phyloP scores from a whole-genome alignment of 2,113 vertebrate species.

The Crotalus viridis region DNA sequence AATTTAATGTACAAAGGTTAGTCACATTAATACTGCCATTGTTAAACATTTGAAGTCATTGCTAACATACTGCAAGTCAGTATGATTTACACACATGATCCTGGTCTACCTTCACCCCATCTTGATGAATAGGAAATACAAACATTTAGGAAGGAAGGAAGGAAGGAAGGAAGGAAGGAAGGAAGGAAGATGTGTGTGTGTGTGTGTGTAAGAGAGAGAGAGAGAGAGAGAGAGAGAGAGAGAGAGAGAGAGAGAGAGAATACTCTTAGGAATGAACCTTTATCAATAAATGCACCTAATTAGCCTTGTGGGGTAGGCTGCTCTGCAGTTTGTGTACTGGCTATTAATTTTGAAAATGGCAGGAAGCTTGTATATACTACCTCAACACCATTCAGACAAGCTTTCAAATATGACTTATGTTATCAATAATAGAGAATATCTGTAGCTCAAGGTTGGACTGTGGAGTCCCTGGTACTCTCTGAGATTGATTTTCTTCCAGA shows the following conservation, averaged over 20 bases:
- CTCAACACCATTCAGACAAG: fast-evolving
- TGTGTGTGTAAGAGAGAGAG: too few relatives aligned
- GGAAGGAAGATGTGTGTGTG: too few relatives aligned
- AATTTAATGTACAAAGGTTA: background rate
- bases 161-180: background rate
- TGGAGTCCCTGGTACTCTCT: background rate
- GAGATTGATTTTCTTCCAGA: background rate
- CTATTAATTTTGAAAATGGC: fast-evolving
- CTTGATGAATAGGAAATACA: background rate
- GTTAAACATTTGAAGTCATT: background rate
- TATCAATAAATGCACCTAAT: background rate
- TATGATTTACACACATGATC: background rate
- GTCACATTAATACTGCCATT: background rate
- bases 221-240: too few relatives aligned
- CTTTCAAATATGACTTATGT: background rate
- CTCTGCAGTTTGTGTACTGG: background rate
- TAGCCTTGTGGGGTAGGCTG: background rate
- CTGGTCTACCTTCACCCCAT: background rate
- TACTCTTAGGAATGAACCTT: background rate
- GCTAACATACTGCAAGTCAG: background rate
- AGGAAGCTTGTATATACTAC: fast-evolving
- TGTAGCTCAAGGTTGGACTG: background rate
- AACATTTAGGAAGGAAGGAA: background rate
- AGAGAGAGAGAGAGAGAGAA: background rate
- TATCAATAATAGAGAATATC: background rate